These are phyloP conservation scores for Drosophila ogumai DNA, from an alignment of 1,140 invertebrate species.

Conservation along the genomic window DNA sequence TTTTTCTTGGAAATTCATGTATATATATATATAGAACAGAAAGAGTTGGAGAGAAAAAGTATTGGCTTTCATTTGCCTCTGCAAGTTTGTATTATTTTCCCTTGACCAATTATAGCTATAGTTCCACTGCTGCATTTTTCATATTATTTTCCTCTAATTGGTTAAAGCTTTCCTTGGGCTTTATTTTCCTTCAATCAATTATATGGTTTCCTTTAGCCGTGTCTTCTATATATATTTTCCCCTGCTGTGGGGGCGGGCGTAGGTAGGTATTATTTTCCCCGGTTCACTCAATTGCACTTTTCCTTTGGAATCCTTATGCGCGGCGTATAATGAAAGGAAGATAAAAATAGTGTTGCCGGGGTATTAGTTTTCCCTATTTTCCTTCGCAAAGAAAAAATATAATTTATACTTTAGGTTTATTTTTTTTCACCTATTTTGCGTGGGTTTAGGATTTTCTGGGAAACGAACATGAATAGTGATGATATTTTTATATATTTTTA, in stretches of 20 bases:
- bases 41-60: background rate
- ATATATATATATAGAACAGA: background rate
- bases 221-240: background rate
- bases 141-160: conserved; percentile 11
- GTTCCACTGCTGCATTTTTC: background rate
- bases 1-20: background rate
- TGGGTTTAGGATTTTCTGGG: background rate
- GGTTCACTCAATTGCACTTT: background rate
- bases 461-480: background rate
- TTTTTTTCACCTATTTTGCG: background rate
- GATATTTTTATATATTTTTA: background rate
- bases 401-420: background rate
- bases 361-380: conserved; percentile 1
- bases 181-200: conserved; percentile 19
- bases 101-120: background rate
- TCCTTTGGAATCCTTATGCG: background rate
- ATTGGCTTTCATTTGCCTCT: background rate
- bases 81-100: background rate
- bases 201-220: background rate
- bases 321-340: background rate
- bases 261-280: conserved; percentile 2
- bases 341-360: background rate
- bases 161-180: background rate
- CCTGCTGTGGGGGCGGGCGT: background rate
- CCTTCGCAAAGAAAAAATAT: background rate